Conservation (phyloP, 2,113 vertebrate genomes). For the Perca flavescens region DNA sequence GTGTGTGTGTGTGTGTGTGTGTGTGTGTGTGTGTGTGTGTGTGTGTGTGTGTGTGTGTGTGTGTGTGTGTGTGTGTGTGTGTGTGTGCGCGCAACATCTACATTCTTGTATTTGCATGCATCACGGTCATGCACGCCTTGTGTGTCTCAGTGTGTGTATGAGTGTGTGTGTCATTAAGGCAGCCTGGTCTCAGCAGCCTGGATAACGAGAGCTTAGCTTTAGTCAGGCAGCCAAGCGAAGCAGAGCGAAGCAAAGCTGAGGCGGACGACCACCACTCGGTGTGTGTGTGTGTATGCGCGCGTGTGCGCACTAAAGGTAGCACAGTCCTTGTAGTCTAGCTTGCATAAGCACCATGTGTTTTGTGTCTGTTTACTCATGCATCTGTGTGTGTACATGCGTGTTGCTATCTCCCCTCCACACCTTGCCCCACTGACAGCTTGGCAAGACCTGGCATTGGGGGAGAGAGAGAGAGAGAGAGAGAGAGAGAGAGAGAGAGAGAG, state of each 20-base stretch:
- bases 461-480: constrained; percentile 23
- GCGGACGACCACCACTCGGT: constrained; percentile 58
- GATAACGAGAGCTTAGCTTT: constrained; percentile 79
- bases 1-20: no score
- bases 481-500: constrained; percentile 4
- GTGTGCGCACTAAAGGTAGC: constrained; percentile 50
- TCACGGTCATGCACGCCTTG: constrained; percentile 17
- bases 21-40: not conserved
- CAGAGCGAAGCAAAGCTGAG: constrained; percentile 71
- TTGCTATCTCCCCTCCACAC: constrained; percentile 82
- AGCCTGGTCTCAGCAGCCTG: constrained; percentile 66
- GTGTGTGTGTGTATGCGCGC: constrained; percentile 19
- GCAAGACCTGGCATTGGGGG: constrained; percentile 60
- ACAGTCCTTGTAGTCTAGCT: constrained; percentile 57
- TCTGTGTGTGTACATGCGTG: constrained; percentile 59
- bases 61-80: not conserved
- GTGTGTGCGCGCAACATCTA: constrained; percentile 12
- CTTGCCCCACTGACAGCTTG: constrained; percentile 81
- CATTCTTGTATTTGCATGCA: constrained; percentile 52
- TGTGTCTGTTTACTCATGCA: constrained; percentile 62
- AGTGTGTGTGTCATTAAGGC: constrained; percentile 44
- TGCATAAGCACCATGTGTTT: constrained; percentile 73
- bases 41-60: no score
- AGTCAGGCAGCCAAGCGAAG: constrained; percentile 76
- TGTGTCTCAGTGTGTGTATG: constrained; percentile 3